Base-by-base conservation (phyloP, 2,113 vertebrate species). In the Lepisosteus osseus region DNA sequence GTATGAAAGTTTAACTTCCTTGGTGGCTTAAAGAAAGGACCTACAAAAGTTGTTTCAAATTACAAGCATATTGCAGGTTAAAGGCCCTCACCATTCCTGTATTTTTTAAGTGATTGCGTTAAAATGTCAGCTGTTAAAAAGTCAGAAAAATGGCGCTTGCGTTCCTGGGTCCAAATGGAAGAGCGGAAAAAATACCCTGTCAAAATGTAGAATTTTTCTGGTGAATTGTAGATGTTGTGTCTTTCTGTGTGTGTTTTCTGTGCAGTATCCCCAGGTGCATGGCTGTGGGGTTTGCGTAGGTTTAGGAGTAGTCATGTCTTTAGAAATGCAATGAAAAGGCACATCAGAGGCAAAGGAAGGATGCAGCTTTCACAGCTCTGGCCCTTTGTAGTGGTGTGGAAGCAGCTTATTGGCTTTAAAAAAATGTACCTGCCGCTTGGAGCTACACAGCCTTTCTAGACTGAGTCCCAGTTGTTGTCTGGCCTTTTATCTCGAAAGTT, bases 371-470 rank as follows among this genome's bases (percentile, higher is more conserved):
- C 74, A 77, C 12, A 13, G 72, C 77, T 81, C 68, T 17, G 78
- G 74, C 67, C 72, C 81, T 92, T 90, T 90, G 85, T 90, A 86
- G 86, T 90, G 84, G 81, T 51, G 47, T 51, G 47, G 47, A 86
- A 84, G 87, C 89, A 88, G 85, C 77, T 54, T 72, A 75, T 62
- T 65, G 61, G 72, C 61, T 70, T 70, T 71, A 51, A 51, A 51
- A 51, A 68, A 78, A 71, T 63, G 72, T 77, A 84, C 79, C 78
- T 81, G 85, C 80, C 82, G 76, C 76, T 85, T 85, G 81, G 88
- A 80, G 85, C 79, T 74, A 79, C 74, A 71, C 80, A 78, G 67
- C 75, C 73, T 78, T 80, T 84, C 73, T 59, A 54, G 75, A 76
- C 77, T 84, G 83, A 29, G 81, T 81, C 81, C 81, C 84, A 80